Conservation (phyloP, 2,888 invertebrate species). For the Morpho deidamia region DNA sequence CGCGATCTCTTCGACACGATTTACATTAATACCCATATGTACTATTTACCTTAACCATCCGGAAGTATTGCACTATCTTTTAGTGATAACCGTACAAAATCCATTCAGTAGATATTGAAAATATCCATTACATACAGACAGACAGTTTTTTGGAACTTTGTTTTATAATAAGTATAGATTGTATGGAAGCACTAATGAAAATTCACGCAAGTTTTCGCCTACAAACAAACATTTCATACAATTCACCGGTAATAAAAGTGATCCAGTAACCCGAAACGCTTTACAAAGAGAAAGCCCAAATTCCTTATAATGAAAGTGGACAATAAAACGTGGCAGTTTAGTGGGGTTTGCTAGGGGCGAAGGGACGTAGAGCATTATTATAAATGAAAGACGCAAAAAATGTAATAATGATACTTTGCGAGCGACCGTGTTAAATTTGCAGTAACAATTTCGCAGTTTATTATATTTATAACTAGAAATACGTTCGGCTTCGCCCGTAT, state of each 20-base stretch:
- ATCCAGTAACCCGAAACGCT: neutral
- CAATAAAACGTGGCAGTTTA: slow-evolving; percentile 6
- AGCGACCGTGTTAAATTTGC: neutral
- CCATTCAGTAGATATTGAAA: too few species aligned
- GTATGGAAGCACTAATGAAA: too few species aligned
- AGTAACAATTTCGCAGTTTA: neutral
- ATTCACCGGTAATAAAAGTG: neutral
- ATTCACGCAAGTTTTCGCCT: neutral
- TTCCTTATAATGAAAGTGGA: slow-evolving; percentile 10
- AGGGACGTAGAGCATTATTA: neutral
- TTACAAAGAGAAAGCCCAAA: neutral
- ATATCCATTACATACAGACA: too few species aligned
- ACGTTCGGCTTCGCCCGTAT: too few species aligned
- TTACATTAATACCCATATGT: too few species aligned
- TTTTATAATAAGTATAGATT: too few species aligned
- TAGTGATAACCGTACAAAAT: too few species aligned
- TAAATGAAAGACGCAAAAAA: neutral
- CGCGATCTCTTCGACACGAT: too few species aligned
- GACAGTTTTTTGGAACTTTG: too few species aligned
- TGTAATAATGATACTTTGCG: neutral
- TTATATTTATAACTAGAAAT: neutral
- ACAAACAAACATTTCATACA: neutral
- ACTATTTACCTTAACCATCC: too few species aligned
- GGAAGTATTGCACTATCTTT: too few species aligned
- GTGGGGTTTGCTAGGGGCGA: neutral